Base-by-base conservation (phyloP, 1,140 invertebrate genomes). In the Phymorhynchus buccinoides region DNA sequence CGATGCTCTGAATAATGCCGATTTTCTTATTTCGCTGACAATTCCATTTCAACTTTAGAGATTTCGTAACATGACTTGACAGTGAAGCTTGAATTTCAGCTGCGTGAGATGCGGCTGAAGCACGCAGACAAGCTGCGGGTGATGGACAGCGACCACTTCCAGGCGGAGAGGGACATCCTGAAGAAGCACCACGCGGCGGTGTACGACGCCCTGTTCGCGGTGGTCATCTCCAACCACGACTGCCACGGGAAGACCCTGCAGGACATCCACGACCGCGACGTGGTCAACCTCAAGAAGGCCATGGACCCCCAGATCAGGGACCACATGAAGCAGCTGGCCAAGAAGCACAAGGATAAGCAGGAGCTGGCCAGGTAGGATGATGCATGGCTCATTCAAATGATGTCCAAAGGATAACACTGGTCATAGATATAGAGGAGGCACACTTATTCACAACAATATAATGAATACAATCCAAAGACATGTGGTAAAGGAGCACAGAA, bases 271-370 rank as follows among this genome's bases (percentile, higher is more conserved):
- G 93, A 93, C 86, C 90, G 89, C 68, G 94, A 94, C 83, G 93
- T 94, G 7, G 95, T 95, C 48, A 96, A 97, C 87, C 95, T 98
- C 22, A 97, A 97, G 95, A 96, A 96, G 89, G 95, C 96, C 90
- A 93, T 98, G 86, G 96, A 98, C 86, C 95, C 96, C 37, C 95
- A 96, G 86, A 96, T 96, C 83, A 96, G 97, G 87, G 96, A 97
- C 79, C 97, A 98, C 91, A 96, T 98, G 66, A 97, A 97, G 92
- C 95, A 95, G 48, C 93, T 97, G 78, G 95, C 96, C n/a, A 96
- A 96, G 88, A 95, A 95, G 86, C 96, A 97, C 90, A 96, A 95
- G 89, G 97, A 99, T 91, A 96, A 97, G 91, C 97, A 98, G 89
- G 98, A 98, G 92, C 94, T 98, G 86, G 96, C 96, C 62, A 95